Evolutionary conservation across 2,888 invertebrate species (phyloP), one percentile per base, ranked within the genome.

Genomic region (Blomia tropicalis): DNA sequence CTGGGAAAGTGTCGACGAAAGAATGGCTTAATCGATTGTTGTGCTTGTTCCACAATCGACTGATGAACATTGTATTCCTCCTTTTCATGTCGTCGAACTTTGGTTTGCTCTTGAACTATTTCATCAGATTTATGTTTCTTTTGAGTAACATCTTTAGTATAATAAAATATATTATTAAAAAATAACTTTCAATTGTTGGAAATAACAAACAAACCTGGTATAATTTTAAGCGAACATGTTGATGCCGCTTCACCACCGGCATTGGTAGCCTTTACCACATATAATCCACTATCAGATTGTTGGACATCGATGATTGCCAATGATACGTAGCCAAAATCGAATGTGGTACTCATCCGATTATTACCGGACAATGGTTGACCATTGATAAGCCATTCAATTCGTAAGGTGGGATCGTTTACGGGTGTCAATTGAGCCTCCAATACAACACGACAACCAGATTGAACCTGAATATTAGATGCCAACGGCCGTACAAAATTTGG

Each of bases 301-400:
- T 92, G 86, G 81, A 93, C 85, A 83, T 93, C 92, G 84, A 91
- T 81, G 77, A 96, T 92, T 79, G 93, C 93, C 73, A 95, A 84
- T 78, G 91, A 90, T 79, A 93, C 92, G 81, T 92, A 68, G n/a
- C 93, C 93, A 82, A 95, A 93, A 83, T 93, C 95, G 82, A 90
- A 90, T 80, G 90, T 88, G 75, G 91, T 89, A 75, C 88, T 88
- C 78, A 91, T 92, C 78, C 93, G 83, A 77, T 72, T 70, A 80
- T 95, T 93, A 73, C 91, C 90, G 77, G 90, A 91, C 71, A 98
- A 86, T 30, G 92, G 83, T 75, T 84, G 82, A 69, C 92, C 93
- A 80, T 80, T 75, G 64, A 75, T 74, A 67, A 74, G 75, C 90
- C 90, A 91, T 77, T 91, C 89, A 72, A 89, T 87, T 77, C 85